Evolutionary conservation across 2,797 vertebrate species (phyloP).

Genomic region (Microctenopoma lineatum): DNA sequence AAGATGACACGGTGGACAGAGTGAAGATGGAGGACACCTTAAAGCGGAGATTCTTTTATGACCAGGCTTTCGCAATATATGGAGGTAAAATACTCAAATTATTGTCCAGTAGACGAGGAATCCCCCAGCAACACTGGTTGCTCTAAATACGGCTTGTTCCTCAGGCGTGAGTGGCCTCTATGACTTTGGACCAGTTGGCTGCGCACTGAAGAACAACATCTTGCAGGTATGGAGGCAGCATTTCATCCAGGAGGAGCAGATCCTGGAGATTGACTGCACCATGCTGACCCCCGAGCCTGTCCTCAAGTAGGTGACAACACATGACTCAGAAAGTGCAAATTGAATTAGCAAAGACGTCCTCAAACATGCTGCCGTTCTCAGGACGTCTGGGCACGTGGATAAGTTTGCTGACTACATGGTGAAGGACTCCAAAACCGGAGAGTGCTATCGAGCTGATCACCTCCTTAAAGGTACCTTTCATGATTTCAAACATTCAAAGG

Average conservation of each 20-base stretch:
- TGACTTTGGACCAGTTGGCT: conserved; percentile 97
- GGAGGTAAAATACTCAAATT: conserved; percentile 85
- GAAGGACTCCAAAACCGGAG: conserved; percentile 93
- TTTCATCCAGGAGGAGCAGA: conserved; percentile 99
- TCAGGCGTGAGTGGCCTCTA: conserved; percentile 97
- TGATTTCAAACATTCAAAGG: conserved; percentile 51
- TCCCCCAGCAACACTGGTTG: no score
- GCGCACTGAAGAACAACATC: conserved; percentile 97
- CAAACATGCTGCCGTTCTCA: conserved; percentile 49
- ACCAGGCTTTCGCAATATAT: conserved; percentile 98
- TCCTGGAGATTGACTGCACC: conserved; percentile 98
- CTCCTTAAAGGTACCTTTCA: conserved; percentile 89
- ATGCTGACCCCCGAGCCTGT: conserved; percentile 97
- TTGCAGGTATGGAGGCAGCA: conserved; percentile 97
- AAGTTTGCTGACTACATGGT: conserved; percentile 98
- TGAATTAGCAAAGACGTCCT: not conserved
- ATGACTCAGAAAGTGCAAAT: not conserved
- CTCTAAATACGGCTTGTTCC: no score
- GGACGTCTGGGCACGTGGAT: conserved; percentile 94
- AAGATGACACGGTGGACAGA: conserved; percentile 96
- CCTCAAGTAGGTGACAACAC: conserved; percentile 86
- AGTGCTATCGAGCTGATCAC: conserved; percentile 97
- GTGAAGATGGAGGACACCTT: conserved; percentile 97
- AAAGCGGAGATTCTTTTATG: conserved; percentile 98
- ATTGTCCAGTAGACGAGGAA: no score